These are phyloP conservation scores for Xiphorhynchus elegans DNA, from an alignment of 2,113 vertebrate genomes.

Conservation along the genomic window DNA sequence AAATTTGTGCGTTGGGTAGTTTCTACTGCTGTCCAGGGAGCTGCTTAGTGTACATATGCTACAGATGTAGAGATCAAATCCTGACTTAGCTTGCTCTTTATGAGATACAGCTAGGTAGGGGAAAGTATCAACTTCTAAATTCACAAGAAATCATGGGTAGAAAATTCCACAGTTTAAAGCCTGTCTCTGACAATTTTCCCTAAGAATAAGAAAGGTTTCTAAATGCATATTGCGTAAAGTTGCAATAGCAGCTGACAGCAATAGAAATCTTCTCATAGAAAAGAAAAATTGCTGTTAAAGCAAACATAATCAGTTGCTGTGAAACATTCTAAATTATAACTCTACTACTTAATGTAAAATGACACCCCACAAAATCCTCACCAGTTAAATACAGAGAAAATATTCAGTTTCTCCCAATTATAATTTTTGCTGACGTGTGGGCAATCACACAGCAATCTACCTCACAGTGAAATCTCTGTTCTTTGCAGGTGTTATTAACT, in stretches of 20 bases:
- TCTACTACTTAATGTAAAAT: background rate
- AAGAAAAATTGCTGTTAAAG: background rate
- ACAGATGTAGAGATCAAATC: background rate
- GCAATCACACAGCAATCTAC: slow-evolving; percentile 18
- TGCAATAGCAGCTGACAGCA: background rate
- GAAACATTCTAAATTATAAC: background rate
- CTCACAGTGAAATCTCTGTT: slow-evolving; percentile 61
- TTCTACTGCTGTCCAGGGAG: background rate
- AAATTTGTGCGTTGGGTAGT: background rate
- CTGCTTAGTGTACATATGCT: background rate
- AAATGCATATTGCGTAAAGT: background rate
- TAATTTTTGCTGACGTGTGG: slow-evolving; percentile 25
- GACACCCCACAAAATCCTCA: background rate
- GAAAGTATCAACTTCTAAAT: background rate
- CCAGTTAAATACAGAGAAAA: background rate
- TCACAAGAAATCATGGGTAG: background rate
- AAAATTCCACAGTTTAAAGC: background rate
- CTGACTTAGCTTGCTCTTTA: background rate
- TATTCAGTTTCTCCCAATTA: slow-evolving; percentile 15
- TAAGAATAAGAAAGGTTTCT: background rate
- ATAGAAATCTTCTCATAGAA: background rate
- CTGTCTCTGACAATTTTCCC: background rate
- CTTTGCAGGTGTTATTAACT: slow-evolving; percentile 60
- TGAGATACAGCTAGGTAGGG: background rate
- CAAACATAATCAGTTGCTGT: background rate